phyloP scores from a whole-genome alignment of 2,113 vertebrate species.

The Trachemys scripta region DNA sequence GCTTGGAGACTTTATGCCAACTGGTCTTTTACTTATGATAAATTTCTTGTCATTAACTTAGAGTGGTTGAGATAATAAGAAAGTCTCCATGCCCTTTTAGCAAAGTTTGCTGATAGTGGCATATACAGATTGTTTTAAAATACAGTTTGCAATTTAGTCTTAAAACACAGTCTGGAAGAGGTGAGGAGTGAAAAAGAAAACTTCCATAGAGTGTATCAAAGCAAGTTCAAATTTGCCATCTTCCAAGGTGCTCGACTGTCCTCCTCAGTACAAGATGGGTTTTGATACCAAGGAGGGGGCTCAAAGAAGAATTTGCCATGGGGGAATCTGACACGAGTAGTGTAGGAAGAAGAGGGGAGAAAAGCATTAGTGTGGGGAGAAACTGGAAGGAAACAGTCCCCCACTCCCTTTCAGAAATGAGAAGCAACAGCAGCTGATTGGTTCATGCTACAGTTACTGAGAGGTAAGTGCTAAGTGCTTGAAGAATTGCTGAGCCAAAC shows the following conservation, averaged over 20 bases:
- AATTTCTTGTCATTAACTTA: background rate
- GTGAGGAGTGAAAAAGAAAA: background rate
- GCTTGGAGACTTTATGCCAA: background rate
- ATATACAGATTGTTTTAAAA: background rate
- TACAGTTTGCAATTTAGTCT: background rate
- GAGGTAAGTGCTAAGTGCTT: background rate
- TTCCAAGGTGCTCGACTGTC: slow-evolving; percentile 16
- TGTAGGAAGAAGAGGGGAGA: background rate
- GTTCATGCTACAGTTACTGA: background rate
- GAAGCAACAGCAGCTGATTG: background rate
- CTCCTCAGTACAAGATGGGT: background rate
- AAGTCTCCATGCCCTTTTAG: background rate
- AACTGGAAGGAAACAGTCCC: background rate
- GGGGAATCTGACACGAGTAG: background rate
- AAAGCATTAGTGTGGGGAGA: background rate
- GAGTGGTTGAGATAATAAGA: background rate
- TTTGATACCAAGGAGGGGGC: background rate
- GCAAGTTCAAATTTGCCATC: slow-evolving; percentile 40
- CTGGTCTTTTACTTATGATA: background rate
- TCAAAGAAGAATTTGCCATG: background rate
- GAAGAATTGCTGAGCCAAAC: background rate
- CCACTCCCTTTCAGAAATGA: background rate
- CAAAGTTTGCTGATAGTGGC: background rate
- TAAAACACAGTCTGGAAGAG: background rate
- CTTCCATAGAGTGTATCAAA: background rate